Base-by-base conservation (phyloP, 2,113 vertebrate species). In the Daubentonia madagascariensis region DNA sequence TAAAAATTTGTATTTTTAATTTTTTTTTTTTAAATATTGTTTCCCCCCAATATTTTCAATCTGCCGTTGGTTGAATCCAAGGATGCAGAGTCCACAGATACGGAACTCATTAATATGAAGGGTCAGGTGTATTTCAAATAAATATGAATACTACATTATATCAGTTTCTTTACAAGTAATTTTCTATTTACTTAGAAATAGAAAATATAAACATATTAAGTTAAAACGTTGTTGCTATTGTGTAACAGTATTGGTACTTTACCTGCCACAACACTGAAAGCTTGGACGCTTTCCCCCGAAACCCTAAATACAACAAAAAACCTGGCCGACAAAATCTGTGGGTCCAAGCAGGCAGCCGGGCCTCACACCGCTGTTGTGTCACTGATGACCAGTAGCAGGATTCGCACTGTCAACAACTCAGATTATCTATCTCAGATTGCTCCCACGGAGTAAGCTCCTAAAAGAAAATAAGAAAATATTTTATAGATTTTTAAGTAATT, bases 251-350 rank as follows among this genome's bases (percentile, higher is more conserved):
- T 0, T 50, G 45, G n/a, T 35, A 59, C 52, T 93, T 98, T 99
- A 99, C 99, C 99, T 98, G 96, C 73, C 81, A 91, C 73, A 95
- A 92, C 93, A 96, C 94, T 54, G 97, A 96, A 97, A 52, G 86
- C n/a, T 85, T 1, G 43, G 95, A 94, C 4, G 72, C 63, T 93
- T 97, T 95, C 96, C 76, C 92, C 10, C 18, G 84, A 59, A 97
- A 96, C 81, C 84, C 83, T 89, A 97, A 98, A 61, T 5, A 61
- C 67, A 96, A 96, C 14, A 76, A 32, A 92, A 75, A 88, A 43
- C 20, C 96, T 96, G 97, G 97, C 86, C 13, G 97, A 98, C 84
- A 96, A 94, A 95, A 98, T 86, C 86, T 97, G 83, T 40, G 30
- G 93, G 96, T 98, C 97, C 85, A 76, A 97, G 85, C 86, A 59